Percentiles rank a stretch among this genome's conserved stretches.
Evolutionary conservation across 2,888 invertebrate genomes (phyloP).

Genomic region (Bombylius major): DNA sequence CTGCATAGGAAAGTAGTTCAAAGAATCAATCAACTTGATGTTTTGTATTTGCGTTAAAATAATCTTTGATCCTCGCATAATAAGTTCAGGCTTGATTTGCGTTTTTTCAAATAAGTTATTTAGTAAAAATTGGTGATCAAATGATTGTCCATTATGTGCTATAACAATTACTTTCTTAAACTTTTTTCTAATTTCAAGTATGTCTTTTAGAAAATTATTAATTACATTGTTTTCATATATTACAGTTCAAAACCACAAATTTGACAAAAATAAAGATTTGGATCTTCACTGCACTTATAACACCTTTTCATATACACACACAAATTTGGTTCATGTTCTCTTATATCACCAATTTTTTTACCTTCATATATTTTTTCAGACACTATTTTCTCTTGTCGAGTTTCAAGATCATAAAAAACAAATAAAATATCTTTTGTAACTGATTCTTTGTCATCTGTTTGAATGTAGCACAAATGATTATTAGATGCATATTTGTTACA

Average conservation of each 20-base stretch:
- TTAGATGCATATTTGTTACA: neutral
- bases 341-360: neutral
- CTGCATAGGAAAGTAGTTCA: slow-evolving; percentile 17
- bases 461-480: slow-evolving; percentile 1
- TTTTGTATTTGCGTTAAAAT: neutral
- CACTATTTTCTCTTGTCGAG: neutral
- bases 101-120: no score
- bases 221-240: no score
- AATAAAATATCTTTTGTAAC: neutral
- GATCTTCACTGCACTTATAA: no score
- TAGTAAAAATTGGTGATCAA: no score
- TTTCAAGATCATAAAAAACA: slow-evolving; percentile 3
- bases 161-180: no score
- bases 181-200: no score
- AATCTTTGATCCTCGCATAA: neutral
- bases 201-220: no score
- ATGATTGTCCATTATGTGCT: no score
- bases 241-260: no score
- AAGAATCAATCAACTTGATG: neutral
- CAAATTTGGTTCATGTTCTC: no score
- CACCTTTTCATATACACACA: no score
- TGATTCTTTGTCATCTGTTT: neutral
- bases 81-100: neutral
- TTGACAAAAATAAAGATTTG: no score
- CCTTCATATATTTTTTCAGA: neutral